phyloP scores from a whole-genome alignment of 2,888 invertebrate genomes.

The Xestobium rufovillosum region DNA sequence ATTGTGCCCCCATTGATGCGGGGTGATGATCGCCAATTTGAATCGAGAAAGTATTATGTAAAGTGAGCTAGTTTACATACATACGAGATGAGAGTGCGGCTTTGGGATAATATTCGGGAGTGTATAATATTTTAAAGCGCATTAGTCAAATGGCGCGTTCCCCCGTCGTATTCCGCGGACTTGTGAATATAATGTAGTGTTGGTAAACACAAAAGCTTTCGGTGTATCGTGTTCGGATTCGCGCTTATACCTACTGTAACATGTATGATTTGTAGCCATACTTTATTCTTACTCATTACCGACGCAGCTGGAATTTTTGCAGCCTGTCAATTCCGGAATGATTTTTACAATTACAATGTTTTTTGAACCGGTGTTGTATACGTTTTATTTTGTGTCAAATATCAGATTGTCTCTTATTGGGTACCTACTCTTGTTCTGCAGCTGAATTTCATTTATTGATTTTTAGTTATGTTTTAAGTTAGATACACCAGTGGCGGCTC shows the following conservation, averaged over 20 bases:
- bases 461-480: too few relatives aligned
- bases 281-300: slow-evolving; percentile 32
- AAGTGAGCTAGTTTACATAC: slow-evolving; percentile 12
- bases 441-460: too few relatives aligned
- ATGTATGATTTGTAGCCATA: slow-evolving; percentile 34
- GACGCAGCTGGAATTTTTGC: slow-evolving; percentile 25
- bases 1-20: slow-evolving; percentile 37
- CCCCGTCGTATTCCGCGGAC: slow-evolving; percentile 30
- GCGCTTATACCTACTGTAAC: slow-evolving; percentile 34
- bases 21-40: slow-evolving; percentile 25
- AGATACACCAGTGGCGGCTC: too few relatives aligned
- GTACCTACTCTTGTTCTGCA: too few relatives aligned
- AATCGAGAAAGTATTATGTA: slow-evolving; percentile 20
- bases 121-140: slow-evolving; percentile 32
- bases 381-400: too few relatives aligned
- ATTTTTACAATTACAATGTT: too few relatives aligned
- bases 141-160: slow-evolving; percentile 35
- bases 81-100: slow-evolving; percentile 20
- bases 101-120: slow-evolving; percentile 28
- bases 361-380: too few relatives aligned
- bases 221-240: slow-evolving; percentile 33
- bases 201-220: slow-evolving; percentile 36
- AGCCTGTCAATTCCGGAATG: too few relatives aligned
- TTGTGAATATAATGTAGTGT: slow-evolving; percentile 34
- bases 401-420: too few relatives aligned